Base-by-base conservation (phyloP, 2,888 invertebrate genomes). In the Standfussiana lucernea region DNA sequence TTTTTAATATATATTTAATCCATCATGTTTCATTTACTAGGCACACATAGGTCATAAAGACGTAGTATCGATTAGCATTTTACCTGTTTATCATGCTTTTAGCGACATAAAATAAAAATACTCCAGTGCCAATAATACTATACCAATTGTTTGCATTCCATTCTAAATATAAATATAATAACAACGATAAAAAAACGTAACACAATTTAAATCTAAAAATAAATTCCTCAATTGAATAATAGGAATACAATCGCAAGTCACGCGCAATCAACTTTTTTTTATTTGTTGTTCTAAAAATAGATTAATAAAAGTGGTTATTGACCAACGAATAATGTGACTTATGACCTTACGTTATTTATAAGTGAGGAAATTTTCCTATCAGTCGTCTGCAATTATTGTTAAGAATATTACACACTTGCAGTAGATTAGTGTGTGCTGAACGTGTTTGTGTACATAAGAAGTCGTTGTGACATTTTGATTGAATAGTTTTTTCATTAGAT, bases 271-370 rank as follows among this genome's bases (percentile, higher is more conserved):
- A 7, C n/a, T 66, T 67, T 84, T 72, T 65, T 82, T 72, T 67
- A 42, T 62, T 56, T 56, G 32, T 1, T 35, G 15, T 32, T 66
- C 62, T 76, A 67, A 76, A 81, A 59, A 81, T 71, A 85, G 66
- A 59, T 0, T 0, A 0, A 50, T 32, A 64, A 70, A 85, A 85
- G 32, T 81, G 69, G 61, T 71, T 76, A 65, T 65, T 67, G 70
- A 72, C 40, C 72, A 84, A 70, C 69, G 13, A 75, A 65, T 47
- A 72, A 56, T 42, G 62, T 62, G 69, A 76, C 10, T 62, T 70
- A 50, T 37, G 56, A 84, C 81, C 75, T 84, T 62, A 35, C 15
- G 28, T 70, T 83, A 85, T 85, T 72, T 72, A 70, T 85, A 76
- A 7, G 24, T 59, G 13, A 71, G 72, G 76, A 73, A 85, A 73